Evolutionary conservation across 2,113 vertebrate genomes (phyloP).

Genomic region (Phylloscopus trochiloides): DNA sequence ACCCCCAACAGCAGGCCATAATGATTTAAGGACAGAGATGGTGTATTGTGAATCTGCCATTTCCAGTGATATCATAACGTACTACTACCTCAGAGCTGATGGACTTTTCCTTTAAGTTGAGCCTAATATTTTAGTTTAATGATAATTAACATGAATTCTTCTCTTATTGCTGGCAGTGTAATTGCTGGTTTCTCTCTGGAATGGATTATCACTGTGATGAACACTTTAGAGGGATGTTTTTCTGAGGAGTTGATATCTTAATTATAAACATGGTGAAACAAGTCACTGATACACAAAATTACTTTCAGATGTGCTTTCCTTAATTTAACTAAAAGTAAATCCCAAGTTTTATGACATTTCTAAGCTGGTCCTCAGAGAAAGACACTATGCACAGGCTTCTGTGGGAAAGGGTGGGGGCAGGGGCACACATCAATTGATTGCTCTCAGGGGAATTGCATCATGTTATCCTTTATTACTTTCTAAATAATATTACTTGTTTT

Average conservation of each 20-base stretch:
- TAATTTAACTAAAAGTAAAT: background rate
- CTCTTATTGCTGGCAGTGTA: background rate
- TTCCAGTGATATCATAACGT: background rate
- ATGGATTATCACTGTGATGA: background rate
- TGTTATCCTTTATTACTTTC: constrained; percentile 1
- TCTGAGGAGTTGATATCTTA: background rate
- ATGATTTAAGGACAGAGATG: background rate
- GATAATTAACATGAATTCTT: background rate
- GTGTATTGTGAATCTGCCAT: background rate
- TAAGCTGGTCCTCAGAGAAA: background rate
- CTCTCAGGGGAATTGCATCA: background rate
- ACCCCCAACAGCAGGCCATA: background rate
- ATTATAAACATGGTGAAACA: background rate
- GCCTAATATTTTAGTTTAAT: background rate
- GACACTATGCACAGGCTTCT: background rate
- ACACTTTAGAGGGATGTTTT: background rate
- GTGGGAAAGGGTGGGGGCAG: background rate
- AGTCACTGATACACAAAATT: background rate
- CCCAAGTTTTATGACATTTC: background rate
- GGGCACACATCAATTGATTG: background rate
- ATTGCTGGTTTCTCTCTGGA: background rate
- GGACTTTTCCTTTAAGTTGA: background rate
- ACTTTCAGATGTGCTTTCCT: background rate
- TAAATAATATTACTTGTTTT: background rate
- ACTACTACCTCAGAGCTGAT: background rate